Percentiles rank a stretch among this genome's conserved stretches.
These are phyloP conservation scores for Parambassis ranga DNA, from an alignment of 2,797 vertebrate species.

Conservation along the genomic window DNA sequence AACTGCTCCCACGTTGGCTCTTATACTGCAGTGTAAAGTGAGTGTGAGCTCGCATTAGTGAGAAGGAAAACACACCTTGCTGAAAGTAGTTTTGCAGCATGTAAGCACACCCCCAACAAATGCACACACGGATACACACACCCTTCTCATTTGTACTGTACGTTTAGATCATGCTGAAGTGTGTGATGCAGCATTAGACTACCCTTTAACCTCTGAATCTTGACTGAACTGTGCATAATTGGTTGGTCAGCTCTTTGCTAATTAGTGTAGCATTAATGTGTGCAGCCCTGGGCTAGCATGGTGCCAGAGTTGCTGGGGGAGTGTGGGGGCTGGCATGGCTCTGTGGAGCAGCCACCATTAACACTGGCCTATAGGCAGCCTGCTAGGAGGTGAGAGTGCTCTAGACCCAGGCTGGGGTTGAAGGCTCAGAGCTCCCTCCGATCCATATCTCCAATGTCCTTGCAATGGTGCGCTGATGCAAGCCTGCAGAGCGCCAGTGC, in stretches of 20 bases:
- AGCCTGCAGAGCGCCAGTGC: constrained; percentile 1
- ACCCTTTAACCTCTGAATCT: constrained; percentile 73
- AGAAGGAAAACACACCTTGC: neutral
- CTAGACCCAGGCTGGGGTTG: constrained; percentile 32
- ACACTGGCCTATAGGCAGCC: constrained; percentile 59
- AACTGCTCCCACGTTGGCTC: neutral
- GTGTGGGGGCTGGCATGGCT: constrained; percentile 51
- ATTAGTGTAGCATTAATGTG: constrained; percentile 80
- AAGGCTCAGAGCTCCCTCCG: constrained; percentile 45
- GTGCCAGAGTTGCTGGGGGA: constrained; percentile 40
- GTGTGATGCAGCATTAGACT: constrained; percentile 44
- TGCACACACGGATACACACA: neutral
- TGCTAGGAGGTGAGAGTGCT: constrained; percentile 57
- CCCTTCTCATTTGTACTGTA: constrained; percentile 36
- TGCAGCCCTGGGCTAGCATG: constrained; percentile 54
- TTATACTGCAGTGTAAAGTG: neutral
- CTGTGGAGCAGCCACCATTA: constrained; percentile 65
- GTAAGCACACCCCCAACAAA: neutral
- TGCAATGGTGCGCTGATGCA: constrained; percentile 36
- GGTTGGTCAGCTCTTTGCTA: constrained; percentile 78
- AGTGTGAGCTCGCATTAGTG: neutral
- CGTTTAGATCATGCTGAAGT: constrained; percentile 38
- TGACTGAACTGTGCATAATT: constrained; percentile 81
- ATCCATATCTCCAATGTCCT: constrained; percentile 56
- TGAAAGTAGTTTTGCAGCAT: neutral